Base-by-base conservation (phyloP, 2,113 vertebrate genomes). In the Grallaria varia region DNA sequence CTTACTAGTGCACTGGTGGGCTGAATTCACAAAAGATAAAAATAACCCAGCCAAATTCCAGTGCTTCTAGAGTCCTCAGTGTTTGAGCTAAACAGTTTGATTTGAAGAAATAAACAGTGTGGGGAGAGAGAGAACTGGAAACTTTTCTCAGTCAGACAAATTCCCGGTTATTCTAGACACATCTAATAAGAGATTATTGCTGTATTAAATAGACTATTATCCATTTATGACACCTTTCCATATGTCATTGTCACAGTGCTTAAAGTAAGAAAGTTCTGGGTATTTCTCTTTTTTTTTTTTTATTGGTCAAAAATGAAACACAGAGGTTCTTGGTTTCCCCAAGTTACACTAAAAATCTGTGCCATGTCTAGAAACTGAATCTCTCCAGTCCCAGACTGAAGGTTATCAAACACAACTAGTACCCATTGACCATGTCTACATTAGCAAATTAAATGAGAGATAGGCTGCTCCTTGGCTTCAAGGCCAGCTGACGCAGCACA, bases 21-120 rank as follows among this genome's bases (percentile, higher is more conserved):
- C 40, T 86, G 59, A 88, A 95, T 83, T 95, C 75, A 85, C 42
- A 67, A 63, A 53, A 74, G 68, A 92, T 55, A 84, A 69, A 96
- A 95, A 93, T 63, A 97, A 85, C 21, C 12, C 39, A 62, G 28
- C 5, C 37, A 76, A n/a, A 73, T 88, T 83, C 72, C 63, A 69
- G 59, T 50, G 25, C 40, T 37, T 85, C n/a, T 67, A 90, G 53
- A 4, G 0, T 42, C 56, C 60, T 87, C 40, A 27, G n/a, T 49
- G 30, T 18, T 90, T 53, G 25, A 96, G 63, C 25, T 90, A 86
- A 95, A 76, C 53, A 79, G 30, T 89, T 74, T 83, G 49, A 75
- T 88, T 76, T 39, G 21, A n/a, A 86, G 40, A 95, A 92, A 86
- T 37, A 83, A 83, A 87, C 17, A 15, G 27, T 1, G 10, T 1